Conservation (phyloP, 2,888 invertebrate species). For the Lumbricus terrestris region DNA sequence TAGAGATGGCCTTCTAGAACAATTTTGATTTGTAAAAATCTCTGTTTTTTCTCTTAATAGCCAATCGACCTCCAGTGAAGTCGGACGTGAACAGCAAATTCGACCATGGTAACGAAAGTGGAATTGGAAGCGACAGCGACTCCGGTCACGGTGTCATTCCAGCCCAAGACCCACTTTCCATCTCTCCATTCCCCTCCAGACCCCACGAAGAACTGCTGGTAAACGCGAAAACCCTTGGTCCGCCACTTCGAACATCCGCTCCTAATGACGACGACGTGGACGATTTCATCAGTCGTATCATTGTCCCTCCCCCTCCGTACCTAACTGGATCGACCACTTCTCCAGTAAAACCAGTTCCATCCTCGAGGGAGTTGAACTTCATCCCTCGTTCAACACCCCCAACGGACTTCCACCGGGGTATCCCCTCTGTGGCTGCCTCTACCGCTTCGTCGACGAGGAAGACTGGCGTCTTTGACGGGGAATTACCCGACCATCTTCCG, state of each 20-base stretch:
- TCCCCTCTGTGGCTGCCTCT: background rate
- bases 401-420: background rate
- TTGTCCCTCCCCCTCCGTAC: background rate
- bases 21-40: background rate
- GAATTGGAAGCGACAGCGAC: conserved; percentile 16
- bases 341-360: background rate
- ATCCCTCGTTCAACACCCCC: background rate
- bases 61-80: background rate
- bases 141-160: background rate
- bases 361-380: background rate
- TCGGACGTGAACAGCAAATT: background rate
- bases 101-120: background rate
- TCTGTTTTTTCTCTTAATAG: background rate
- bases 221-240: background rate
- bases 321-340: background rate
- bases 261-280: background rate
- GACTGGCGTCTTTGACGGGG: background rate
- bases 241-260: background rate
- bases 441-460: background rate
- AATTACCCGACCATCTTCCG: background rate
- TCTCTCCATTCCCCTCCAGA: background rate
- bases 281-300: background rate
- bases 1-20: background rate
- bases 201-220: background rate
- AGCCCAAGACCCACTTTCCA: background rate